These are phyloP conservation scores for Clamator glandarius DNA, from an alignment of 2,797 vertebrate genomes.

Conservation along the genomic window DNA sequence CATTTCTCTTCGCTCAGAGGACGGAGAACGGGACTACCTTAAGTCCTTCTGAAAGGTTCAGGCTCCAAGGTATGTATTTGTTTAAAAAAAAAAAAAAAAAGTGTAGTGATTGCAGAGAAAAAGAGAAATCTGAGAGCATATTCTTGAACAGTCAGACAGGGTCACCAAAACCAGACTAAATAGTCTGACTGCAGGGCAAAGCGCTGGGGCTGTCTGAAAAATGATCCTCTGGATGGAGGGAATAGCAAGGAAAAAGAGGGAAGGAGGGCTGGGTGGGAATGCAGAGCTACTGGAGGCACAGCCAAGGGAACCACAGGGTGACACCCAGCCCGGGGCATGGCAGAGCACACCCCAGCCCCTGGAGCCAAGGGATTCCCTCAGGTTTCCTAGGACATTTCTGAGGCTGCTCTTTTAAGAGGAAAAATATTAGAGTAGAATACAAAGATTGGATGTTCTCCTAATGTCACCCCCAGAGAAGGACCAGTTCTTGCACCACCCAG, in stretches of 20 bases:
- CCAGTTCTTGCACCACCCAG: not conserved
- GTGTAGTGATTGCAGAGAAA: constrained; percentile 44
- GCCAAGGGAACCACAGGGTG: not conserved
- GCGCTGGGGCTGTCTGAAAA: constrained; percentile 85
- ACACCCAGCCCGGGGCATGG: not conserved
- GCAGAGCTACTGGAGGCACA: not conserved
- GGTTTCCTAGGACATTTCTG: not conserved
- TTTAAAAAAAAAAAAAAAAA: constrained; percentile 52
- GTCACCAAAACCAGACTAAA: constrained; percentile 88
- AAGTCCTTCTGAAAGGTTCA: constrained; percentile 45
- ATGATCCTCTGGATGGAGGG: constrained; percentile 73
- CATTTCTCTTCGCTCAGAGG: not conserved
- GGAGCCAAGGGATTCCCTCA: not conserved
- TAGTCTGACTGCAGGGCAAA: constrained; percentile 82
- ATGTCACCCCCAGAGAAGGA: not conserved
- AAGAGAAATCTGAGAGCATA: constrained; percentile 78
- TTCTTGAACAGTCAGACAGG: constrained; percentile 78
- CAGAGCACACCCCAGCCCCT: not conserved
- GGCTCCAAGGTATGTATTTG: constrained; percentile 68
- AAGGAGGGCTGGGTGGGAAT: not conserved
- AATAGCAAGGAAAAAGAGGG: constrained; percentile 25
- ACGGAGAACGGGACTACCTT: not conserved
- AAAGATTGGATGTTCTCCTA: not conserved
- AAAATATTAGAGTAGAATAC: accelerated
- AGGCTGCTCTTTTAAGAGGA: not conserved